Percentiles rank a stretch among this genome's conserved stretches.
These are phyloP conservation scores for Meandrina meandrites DNA, from an alignment of 92 coral and sea anemone species.

Conservation along the genomic window DNA sequence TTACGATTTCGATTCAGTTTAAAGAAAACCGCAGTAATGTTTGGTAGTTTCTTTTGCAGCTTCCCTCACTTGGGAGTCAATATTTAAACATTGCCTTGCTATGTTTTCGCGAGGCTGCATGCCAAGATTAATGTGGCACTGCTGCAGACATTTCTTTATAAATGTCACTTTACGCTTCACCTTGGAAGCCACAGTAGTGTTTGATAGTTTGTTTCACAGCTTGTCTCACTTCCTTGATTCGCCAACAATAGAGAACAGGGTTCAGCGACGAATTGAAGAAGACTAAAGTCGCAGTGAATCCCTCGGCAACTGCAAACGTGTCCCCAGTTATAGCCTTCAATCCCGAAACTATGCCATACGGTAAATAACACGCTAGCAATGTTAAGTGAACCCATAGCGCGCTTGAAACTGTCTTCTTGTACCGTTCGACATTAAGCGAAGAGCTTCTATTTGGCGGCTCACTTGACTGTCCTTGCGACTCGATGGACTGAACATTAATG, in stretches of 20 bases:
- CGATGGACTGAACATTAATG: not conserved
- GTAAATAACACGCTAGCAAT: constrained; percentile 5
- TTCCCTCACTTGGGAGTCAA: too few relatives aligned
- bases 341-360: not conserved
- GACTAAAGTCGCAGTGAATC: constrained; percentile 9
- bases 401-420: constrained; percentile 3
- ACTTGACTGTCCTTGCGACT: not conserved
- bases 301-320: not conserved
- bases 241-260: constrained; percentile 31
- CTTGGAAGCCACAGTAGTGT: not conserved
- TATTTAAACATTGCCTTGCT: too few relatives aligned
- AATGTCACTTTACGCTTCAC: not conserved
- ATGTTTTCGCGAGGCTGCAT: too few relatives aligned
- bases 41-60: constrained; percentile 4
- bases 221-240: constrained; percentile 23
- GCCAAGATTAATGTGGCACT: not conserved
- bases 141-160: not conserved
- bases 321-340: not conserved
- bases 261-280: constrained; percentile 34
- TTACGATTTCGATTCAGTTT: not conserved
- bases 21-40: not conserved
- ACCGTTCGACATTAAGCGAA: not conserved
- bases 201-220: constrained; percentile 5
- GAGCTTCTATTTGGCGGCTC: not conserved
- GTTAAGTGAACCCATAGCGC: constrained; percentile 14